Percentiles rank a stretch among this genome's conserved stretches.
phyloP scores from a whole-genome alignment of 2,888 invertebrate species.

The Ennomos quercinarius region DNA sequence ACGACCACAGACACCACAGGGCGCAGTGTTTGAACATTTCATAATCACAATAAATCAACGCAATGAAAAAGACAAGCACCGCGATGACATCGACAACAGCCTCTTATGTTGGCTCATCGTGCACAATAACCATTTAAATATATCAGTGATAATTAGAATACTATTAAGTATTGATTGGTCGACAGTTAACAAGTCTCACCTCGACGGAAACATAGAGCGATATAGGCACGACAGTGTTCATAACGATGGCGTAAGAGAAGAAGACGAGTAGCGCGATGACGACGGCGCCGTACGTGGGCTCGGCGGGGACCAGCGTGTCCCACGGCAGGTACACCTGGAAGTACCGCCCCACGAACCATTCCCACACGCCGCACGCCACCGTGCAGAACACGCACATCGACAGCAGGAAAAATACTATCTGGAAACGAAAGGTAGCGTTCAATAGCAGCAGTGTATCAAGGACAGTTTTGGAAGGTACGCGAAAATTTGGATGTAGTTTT shows the following conservation, averaged over 20 bases:
- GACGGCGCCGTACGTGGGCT: constrained; percentile 93
- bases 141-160: too few relatives aligned
- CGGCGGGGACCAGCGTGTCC: constrained; percentile 95
- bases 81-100: too few relatives aligned
- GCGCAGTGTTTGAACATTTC: too few relatives aligned
- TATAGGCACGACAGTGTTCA: constrained; percentile 99
- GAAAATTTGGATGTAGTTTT: too few relatives aligned
- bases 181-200: constrained; percentile 79
- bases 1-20: too few relatives aligned
- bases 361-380: constrained; percentile 99
- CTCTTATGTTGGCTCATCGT: too few relatives aligned
- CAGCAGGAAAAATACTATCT: constrained; percentile 99
- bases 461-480: too few relatives aligned
- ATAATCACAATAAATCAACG: too few relatives aligned
- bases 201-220: constrained; percentile 98
- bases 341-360: constrained; percentile 95
- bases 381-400: constrained; percentile 99
- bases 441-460: too few relatives aligned
- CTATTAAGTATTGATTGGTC: too few relatives aligned
- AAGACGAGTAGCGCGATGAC: constrained; percentile 98
- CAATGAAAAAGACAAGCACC: too few relatives aligned
- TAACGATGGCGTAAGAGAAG: constrained; percentile 99
- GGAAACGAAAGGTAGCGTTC: constrained; percentile 42
- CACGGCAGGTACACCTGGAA: constrained; percentile 97
- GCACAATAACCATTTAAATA: too few relatives aligned